These are phyloP conservation scores for Pterostichus niger DNA, from an alignment of 2,888 invertebrate genomes.

Conservation along the genomic window DNA sequence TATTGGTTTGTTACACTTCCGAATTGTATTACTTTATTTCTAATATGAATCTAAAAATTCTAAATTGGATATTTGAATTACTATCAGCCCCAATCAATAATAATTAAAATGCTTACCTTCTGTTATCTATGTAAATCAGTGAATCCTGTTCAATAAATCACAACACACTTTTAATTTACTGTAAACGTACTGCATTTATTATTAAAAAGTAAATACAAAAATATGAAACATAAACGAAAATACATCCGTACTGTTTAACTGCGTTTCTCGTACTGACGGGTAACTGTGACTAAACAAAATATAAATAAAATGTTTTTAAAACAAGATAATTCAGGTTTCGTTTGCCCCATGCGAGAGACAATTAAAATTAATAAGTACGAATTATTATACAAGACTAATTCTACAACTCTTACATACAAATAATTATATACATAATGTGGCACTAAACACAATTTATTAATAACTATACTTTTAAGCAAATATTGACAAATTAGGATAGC, in stretches of 20 bases:
- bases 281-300: slow-evolving; percentile 37
- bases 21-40: too few species aligned
- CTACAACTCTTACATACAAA: slow-evolving; percentile 38
- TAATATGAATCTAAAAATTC: too few species aligned
- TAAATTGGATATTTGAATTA: too few species aligned
- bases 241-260: slow-evolving; percentile 44
- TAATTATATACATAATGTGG: slow-evolving; percentile 30
- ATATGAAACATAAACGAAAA: slow-evolving; percentile 43
- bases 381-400: slow-evolving; percentile 24
- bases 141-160: background rate
- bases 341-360: slow-evolving; percentile 2
- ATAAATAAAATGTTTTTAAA: slow-evolving; percentile 36
- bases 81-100: too few species aligned
- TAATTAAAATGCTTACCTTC: background rate
- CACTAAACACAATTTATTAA: slow-evolving; percentile 25
- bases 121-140: background rate
- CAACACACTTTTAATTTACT: slow-evolving; percentile 8
- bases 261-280: slow-evolving; percentile 34
- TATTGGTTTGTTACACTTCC: too few species aligned
- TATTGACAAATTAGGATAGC: slow-evolving; percentile 37
- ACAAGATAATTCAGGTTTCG: slow-evolving; percentile 13
- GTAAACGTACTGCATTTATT: slow-evolving; percentile 47
- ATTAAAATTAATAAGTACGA: slow-evolving; percentile 30
- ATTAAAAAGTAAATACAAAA: slow-evolving; percentile 49
- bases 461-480: slow-evolving; percentile 43